Percentiles rank a stretch among this genome's conserved stretches.
Conservation (phyloP, 2,113 vertebrate species). For the Siniperca knerii region DNA sequence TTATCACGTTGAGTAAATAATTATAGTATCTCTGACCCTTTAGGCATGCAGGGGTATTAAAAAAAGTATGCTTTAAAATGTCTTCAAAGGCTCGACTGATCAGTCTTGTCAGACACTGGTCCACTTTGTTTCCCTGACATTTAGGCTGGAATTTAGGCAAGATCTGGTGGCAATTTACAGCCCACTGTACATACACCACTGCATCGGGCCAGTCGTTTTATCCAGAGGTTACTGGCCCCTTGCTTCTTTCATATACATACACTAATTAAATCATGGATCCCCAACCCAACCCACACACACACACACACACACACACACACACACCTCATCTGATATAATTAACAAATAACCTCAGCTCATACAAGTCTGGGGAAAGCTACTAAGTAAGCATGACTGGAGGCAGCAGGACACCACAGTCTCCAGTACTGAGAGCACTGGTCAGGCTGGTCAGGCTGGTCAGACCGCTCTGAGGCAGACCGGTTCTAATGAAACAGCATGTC, state of each 20-base stretch:
- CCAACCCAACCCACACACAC: background rate
- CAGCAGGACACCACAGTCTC: background rate
- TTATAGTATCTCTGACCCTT: background rate
- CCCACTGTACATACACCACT: background rate
- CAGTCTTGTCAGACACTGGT: background rate
- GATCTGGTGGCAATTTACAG: background rate
- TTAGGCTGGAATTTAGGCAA: background rate
- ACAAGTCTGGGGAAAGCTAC: background rate
- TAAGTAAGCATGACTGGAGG: background rate
- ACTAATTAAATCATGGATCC: slow-evolving; percentile 1
- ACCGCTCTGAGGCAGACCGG: background rate
- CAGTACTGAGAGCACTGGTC: background rate
- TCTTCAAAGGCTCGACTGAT: background rate
- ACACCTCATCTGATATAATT: background rate
- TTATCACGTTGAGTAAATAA: background rate
- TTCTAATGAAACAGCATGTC: too few species aligned
- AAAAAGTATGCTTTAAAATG: background rate
- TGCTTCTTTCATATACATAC: background rate
- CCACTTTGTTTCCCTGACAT: background rate
- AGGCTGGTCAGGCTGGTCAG: background rate
- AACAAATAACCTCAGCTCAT: background rate
- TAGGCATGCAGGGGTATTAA: background rate
- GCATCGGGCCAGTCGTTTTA: background rate
- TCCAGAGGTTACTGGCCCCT: background rate
- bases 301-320: slow-evolving; percentile 7